phyloP scores from a whole-genome alignment of 1,140 invertebrate genomes.

The Zaprionus gabonicus region DNA sequence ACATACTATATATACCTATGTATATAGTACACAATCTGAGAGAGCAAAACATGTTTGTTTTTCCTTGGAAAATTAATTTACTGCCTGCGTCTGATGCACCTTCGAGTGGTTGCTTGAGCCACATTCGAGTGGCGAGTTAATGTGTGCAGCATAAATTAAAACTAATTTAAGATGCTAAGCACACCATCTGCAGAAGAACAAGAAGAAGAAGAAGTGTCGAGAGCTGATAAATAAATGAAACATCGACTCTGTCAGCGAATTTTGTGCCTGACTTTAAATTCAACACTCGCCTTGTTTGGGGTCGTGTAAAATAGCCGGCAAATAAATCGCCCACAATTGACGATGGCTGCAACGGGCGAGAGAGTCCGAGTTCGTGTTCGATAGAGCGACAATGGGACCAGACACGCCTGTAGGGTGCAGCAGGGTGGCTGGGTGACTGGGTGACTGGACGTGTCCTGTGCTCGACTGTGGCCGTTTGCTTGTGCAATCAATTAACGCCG shows the following conservation, averaged over 20 bases:
- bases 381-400: background rate
- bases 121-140: conserved; percentile 48
- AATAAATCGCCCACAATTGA: conserved; percentile 29
- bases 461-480: conserved; percentile 12
- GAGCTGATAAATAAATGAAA: conserved; percentile 9
- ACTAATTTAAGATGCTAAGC: background rate
- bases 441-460: background rate
- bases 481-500: conserved; percentile 51
- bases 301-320: background rate
- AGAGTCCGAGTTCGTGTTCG: background rate
- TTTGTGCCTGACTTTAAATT: background rate
- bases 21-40: background rate
- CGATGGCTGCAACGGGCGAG: conserved; percentile 18
- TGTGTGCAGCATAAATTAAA: conserved; percentile 44
- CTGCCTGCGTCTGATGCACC: background rate
- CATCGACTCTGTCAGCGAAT: background rate
- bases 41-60: conserved; percentile 7
- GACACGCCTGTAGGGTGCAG: background rate
- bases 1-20: conserved; percentile 8
- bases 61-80: conserved; percentile 42
- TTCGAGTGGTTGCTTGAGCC: conserved; percentile 13
- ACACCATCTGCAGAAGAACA: background rate
- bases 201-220: background rate
- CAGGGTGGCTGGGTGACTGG: background rate
- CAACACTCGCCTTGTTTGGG: background rate